Evolutionary conservation across 2,113 vertebrate genomes (phyloP).

Genomic region (Elephantulus edwardii): DNA sequence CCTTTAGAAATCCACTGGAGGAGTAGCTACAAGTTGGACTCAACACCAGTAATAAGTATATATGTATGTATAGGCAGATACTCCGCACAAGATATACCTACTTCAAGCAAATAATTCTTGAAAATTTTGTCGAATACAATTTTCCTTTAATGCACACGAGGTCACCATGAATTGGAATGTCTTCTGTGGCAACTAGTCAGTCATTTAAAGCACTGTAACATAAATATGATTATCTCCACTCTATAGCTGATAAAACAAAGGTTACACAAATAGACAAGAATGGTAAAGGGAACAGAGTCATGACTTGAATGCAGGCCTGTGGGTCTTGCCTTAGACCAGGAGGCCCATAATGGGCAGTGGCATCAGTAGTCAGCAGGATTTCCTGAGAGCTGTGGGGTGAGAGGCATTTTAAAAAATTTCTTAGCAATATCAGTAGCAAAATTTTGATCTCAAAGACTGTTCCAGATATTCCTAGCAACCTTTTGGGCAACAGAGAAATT

Average conservation of each 20-base stretch:
- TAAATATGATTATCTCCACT: neutral
- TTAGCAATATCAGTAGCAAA: neutral
- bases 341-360: neutral
- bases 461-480: neutral
- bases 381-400: neutral
- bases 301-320: neutral
- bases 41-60: too few species aligned
- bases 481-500: neutral
- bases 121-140: neutral
- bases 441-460: constrained; percentile 39
- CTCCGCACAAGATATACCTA: too few species aligned
- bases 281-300: neutral
- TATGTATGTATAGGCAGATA: too few species aligned
- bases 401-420: neutral
- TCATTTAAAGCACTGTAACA: neutral
- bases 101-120: too few species aligned
- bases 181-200: too few species aligned
- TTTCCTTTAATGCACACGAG: neutral
- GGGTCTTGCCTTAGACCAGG: fast-evolving
- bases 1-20: too few species aligned
- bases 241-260: neutral
- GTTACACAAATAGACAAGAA: neutral
- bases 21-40: too few species aligned
- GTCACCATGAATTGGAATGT: neutral
- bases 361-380: fast-evolving